phyloP scores from a whole-genome alignment of 2,888 invertebrate genomes.

The Orchesella flavescens region DNA sequence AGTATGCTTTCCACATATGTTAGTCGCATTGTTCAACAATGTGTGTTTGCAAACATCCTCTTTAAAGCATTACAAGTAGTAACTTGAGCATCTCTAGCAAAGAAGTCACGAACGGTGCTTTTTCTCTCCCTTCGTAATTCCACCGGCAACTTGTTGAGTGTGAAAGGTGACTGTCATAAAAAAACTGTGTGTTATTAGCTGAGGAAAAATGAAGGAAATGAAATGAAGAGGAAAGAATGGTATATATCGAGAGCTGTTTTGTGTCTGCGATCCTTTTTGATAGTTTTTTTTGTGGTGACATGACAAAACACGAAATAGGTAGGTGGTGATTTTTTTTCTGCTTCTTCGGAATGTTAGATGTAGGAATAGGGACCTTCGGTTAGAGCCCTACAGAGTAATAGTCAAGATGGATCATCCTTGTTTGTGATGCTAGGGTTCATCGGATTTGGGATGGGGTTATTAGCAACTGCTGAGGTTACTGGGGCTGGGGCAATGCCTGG shows the following conservation, averaged over 20 bases:
- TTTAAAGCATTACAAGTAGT: too few relatives aligned
- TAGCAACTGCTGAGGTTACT: slow-evolving; percentile 59
- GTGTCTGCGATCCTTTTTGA: slow-evolving; percentile 45
- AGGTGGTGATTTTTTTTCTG: slow-evolving; percentile 41
- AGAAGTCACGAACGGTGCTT: slow-evolving; percentile 1
- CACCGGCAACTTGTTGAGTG: slow-evolving; percentile 26
- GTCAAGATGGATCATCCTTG: slow-evolving; percentile 97
- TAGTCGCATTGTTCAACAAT: too few relatives aligned
- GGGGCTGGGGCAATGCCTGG: slow-evolving; percentile 54
- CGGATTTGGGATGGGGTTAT: slow-evolving; percentile 63
- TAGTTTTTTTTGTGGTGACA: slow-evolving; percentile 43
- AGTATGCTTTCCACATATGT: too few relatives aligned
- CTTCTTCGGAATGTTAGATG: slow-evolving; percentile 78
- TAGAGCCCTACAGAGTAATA: slow-evolving; percentile 99
- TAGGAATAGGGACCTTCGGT: slow-evolving; percentile 97
- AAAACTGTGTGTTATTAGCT: not conserved
- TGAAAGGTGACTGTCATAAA: slow-evolving; percentile 11
- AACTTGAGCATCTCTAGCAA: not conserved
- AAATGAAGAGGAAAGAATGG: slow-evolving; percentile 25
- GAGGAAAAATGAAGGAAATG: slow-evolving; percentile 22
- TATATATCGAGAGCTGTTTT: slow-evolving; percentile 18
- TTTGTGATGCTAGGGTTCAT: slow-evolving; percentile 65
- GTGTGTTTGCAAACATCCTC: too few relatives aligned
- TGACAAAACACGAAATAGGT: slow-evolving; percentile 31
- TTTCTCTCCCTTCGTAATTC: not conserved